phyloP scores from a whole-genome alignment of 2,113 vertebrate species.

The Cairina moschata region DNA sequence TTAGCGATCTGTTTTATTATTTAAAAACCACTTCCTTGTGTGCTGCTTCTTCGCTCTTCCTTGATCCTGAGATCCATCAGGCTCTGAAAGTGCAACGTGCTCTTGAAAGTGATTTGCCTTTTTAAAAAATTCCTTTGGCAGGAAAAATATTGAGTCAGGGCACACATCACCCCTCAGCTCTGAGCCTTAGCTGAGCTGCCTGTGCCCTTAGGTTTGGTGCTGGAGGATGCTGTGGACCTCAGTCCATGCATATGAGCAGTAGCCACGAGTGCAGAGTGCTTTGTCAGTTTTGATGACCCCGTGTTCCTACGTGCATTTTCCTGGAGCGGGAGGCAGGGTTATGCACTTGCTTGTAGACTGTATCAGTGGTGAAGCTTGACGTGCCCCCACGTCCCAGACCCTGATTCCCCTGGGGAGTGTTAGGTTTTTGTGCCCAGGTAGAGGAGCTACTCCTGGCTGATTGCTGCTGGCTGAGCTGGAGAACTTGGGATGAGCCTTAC shows the following conservation, averaged over 20 bases:
- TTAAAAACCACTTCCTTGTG: conserved; percentile 17
- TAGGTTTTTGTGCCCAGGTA: neutral
- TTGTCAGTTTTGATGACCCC: neutral
- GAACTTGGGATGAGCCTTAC: neutral
- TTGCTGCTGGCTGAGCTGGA: neutral
- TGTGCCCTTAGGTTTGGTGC: neutral
- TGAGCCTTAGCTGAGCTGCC: neutral
- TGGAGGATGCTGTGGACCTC: neutral
- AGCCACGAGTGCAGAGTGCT: neutral
- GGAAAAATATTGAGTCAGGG: neutral
- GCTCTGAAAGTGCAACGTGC: neutral
- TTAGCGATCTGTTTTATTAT: neutral
- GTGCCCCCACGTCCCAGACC: neutral
- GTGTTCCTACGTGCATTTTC: neutral
- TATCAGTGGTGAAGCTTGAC: neutral
- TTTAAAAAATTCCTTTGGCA: neutral
- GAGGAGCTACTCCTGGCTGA: neutral
- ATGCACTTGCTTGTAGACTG: neutral
- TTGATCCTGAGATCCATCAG: neutral
- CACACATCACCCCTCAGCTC: accelerated
- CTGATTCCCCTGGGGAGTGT: neutral
- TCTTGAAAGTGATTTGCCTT: neutral
- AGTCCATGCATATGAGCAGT: accelerated
- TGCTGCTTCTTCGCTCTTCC: neutral
- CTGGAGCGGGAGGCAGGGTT: neutral